These are phyloP conservation scores for Vimba vimba DNA, from an alignment of 2,113 vertebrate genomes.

Conservation along the genomic window DNA sequence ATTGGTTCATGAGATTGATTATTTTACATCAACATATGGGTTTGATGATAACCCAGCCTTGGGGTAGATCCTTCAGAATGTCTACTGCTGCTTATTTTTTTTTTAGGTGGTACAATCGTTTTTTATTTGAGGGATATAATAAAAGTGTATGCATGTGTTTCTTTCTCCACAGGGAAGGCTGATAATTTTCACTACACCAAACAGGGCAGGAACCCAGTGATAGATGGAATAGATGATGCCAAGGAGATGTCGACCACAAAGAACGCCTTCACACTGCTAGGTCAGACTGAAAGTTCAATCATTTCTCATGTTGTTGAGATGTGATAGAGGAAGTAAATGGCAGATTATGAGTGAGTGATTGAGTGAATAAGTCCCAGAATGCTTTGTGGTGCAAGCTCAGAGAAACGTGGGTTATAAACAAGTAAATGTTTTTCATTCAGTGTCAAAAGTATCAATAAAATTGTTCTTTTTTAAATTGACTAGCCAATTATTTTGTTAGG, in stretches of 20 bases:
- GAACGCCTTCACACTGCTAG: conserved; percentile 89
- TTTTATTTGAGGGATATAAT: background rate
- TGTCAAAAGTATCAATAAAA: too few species aligned
- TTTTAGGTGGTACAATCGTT: background rate
- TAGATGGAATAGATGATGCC: conserved; percentile 90
- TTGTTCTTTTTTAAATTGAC: too few species aligned
- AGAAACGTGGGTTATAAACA: background rate
- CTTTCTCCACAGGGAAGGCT: conserved; percentile 79
- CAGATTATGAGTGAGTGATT: too few species aligned
- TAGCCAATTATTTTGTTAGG: too few species aligned
- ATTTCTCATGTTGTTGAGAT: background rate
- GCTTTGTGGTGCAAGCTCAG: background rate
- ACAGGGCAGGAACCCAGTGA: conserved; percentile 90
- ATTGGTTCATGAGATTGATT: too few species aligned
- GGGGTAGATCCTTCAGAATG: background rate
- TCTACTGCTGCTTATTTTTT: background rate
- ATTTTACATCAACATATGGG: background rate
- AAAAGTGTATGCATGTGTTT: background rate
- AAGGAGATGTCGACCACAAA: conserved; percentile 90
- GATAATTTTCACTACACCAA: conserved; percentile 89
- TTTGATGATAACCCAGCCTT: background rate
- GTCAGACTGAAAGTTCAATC: conserved; percentile 72
- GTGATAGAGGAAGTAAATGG: too few species aligned
- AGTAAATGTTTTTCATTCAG: too few species aligned
- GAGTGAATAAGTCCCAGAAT: background rate